Conservation (phyloP, 1,140 invertebrate genomes). For the Antheraea pernyi region DNA sequence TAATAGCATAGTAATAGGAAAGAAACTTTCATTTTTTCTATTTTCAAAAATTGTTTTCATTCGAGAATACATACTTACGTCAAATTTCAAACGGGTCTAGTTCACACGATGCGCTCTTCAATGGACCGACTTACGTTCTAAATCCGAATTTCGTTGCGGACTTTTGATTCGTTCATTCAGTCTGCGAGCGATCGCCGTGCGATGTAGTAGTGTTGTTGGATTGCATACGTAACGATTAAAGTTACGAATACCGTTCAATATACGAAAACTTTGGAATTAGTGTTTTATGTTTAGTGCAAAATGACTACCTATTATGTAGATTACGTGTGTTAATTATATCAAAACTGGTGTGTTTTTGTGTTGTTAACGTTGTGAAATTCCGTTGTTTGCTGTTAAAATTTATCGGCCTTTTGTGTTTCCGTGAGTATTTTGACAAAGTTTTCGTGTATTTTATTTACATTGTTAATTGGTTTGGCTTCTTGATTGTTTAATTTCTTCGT, state of each 20-base stretch:
- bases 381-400: neutral
- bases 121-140: constrained; percentile 21
- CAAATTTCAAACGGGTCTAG: neutral
- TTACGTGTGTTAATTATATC: neutral
- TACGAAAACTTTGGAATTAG: neutral
- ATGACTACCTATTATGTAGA: neutral
- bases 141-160: constrained; percentile 13
- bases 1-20: too few species aligned
- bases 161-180: constrained; percentile 33
- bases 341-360: neutral
- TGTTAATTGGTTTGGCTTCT: neutral
- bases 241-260: neutral
- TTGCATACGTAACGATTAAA: constrained; percentile 4
- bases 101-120: constrained; percentile 16
- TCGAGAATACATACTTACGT: neutral
- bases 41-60: too few species aligned
- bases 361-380: neutral
- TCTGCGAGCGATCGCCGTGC: constrained; percentile 47
- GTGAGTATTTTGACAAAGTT: neutral
- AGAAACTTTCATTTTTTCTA: too few species aligned
- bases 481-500: neutral
- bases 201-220: constrained; percentile 24
- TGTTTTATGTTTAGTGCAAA: neutral
- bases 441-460: neutral
- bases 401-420: neutral